These are phyloP conservation scores for Pseudoatta argentina DNA, from an alignment of 1,140 invertebrate species.

Conservation along the genomic window DNA sequence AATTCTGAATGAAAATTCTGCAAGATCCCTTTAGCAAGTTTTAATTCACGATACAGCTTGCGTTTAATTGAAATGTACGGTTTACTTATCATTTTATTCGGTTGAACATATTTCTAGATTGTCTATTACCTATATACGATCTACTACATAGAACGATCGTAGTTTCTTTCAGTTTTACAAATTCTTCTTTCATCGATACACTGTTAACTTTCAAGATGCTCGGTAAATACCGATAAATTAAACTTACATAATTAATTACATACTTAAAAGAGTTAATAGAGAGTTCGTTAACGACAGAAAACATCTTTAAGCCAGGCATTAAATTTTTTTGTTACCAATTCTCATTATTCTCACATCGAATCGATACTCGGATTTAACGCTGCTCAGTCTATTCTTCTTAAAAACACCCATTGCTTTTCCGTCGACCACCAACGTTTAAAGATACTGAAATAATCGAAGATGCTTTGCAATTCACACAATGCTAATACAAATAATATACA, in stretches of 20 bases:
- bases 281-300: slow-evolving; percentile 30
- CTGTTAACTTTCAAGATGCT: slow-evolving; percentile 3
- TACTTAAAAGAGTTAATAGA: slow-evolving; percentile 31
- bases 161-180: not conserved
- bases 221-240: slow-evolving; percentile 30
- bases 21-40: not conserved
- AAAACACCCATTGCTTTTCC: slow-evolving; percentile 12
- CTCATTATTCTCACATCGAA: slow-evolving; percentile 32
- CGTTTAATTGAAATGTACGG: not conserved
- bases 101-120: not conserved
- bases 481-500: not conserved
- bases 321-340: slow-evolving; percentile 40
- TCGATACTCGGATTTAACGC: not conserved
- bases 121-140: slow-evolving; percentile 1
- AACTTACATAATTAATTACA: slow-evolving; percentile 52
- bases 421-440: not conserved
- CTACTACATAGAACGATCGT: not conserved
- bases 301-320: slow-evolving; percentile 21
- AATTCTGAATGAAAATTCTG: not conserved
- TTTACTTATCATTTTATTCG: slow-evolving; percentile 14
- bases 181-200: not conserved
- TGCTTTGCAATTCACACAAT: not conserved
- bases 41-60: not conserved
- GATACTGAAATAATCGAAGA: not conserved
- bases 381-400: slow-evolving; percentile 6